Evolutionary conservation across 2,888 invertebrate genomes (phyloP), one percentile per base, ranked within the genome.

Genomic region (Sceliomorpha sp.): DNA sequence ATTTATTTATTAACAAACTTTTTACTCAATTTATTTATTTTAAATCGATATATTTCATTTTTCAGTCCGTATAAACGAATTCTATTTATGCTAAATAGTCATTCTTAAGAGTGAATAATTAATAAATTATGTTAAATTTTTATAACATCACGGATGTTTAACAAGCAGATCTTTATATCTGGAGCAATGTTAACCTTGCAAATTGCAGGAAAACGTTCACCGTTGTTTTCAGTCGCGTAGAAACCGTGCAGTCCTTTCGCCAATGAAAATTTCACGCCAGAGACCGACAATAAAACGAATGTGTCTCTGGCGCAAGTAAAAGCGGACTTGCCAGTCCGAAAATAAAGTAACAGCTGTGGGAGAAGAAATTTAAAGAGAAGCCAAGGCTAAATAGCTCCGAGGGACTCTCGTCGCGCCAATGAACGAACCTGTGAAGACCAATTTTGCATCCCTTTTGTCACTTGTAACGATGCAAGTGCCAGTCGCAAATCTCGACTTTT

Each of bases 241-340:
- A 66, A n/a, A 66, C 47, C 56, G 47, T 51, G 50, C 24, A 44
- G 58, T 44, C 53, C 53, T 53, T 66, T 66, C 59, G 47, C 66
- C 59, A 56, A 59, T 66, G 66, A 66, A 66, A 66, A 66, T 59
- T 51, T 59, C 66, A 66, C 66, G 66, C 66, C 32, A 51, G 66
- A 58, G 58, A 59, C 51, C 59, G 59, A 45, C 67, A 60, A 67
- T 67, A 67, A 66, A 66, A 66, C 48, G 48, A 67, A 55, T 44
- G 59, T 55, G 59, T 56, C 67, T 50, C 39, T 40, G 31, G 44
- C 40, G 59, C 48, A 47, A 56, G 60, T 67, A 63, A 55, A 67
- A 71, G 63, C 71, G 55, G 56, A 55, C 50, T 53, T 42, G 62
- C 44, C 39, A 56, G 29, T 60, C 58, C 72, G 44, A 72, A 72